Evolutionary conservation across 2,888 invertebrate genomes (phyloP), one percentile per base, ranked within the genome.

Genomic region (Drosophila atroscutellata): DNA sequence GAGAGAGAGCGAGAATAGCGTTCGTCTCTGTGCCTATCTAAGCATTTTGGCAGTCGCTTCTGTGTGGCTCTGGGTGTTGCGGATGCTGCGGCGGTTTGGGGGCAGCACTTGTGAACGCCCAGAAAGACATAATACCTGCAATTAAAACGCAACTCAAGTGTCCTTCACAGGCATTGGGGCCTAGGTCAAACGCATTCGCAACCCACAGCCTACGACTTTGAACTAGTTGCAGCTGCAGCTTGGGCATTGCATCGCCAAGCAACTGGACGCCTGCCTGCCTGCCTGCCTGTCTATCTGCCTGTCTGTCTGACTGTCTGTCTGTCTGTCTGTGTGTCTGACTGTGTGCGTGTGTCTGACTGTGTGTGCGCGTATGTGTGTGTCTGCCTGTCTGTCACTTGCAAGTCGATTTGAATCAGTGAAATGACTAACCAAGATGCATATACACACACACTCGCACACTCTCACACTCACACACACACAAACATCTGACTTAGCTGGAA

Each of bases 121-220:
- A 84, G 78, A 79, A 89, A 85, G 82, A 86, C 90, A 86, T 86
- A 86, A 86, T 86, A 86, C 90, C 90, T 91, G 91, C 90, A 90
- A 90, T 90, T 91, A 91, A 90, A 90, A 87, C 83, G 80, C 80
- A 81, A 73, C 83, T 81, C 75, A 85, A 89, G 89, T 90, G 89
- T 86, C 90, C 92, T 91, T 89, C 89, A 80, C 61, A 74, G 76
- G 67, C 86, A 67, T 87, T 89, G 85, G 75, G 88, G 90, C 90
- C 87, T 89, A 89, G 90, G 90, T 90, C 90, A 89, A 77, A 86
- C 81, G 80, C 89, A 77, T 47, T 52, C 52, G 26, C 61, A 54
- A 24, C 54, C 54, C 55, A 80, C 50, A 55, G 50, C 50, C 55
- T 60, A 55, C 72, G 90, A 77, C 82, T 83, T 88, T 88, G 89